Evolutionary conservation across 1,140 invertebrate genomes (phyloP), one percentile per base, ranked within the genome.

Genomic region (Samia ricini): DNA sequence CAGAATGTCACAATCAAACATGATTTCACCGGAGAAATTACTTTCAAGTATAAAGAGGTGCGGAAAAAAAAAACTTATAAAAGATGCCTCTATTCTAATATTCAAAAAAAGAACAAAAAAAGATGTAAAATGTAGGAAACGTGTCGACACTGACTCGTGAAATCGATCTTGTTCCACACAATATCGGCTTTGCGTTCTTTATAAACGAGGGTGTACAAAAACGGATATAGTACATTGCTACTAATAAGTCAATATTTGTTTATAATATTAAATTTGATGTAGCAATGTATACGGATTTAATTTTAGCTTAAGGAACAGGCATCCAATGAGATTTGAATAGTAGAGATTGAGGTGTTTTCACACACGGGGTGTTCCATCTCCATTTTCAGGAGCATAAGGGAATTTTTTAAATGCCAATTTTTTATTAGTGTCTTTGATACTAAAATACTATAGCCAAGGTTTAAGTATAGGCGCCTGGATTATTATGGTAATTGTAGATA

Each of bases 1-100:
- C 33, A 42, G 33, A 42, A 42, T 42, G 33, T 42, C 33, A 42
- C 33, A 42, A 42, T 15, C 33, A 42, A 42, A 42, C 12, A 42
- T 42, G n/a, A 42, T 12, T 42, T 42, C 33, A 42, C 12, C 33
- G 33, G 33, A 15, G 33, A 42, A 42, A 42, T 42, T 42, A 12
- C 33, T 42, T 42, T 42, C 12, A 42, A 42, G 33, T 15, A 42
- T 15, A 42, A 42, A 42, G 33, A 4, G 33, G n/a, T n/a, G n/a
- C n/a, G n/a, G n/a, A 4, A 42, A 3, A 42, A 15, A 10, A 42
- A 15, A 3, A 15, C 4, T 5, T 10, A 10, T 15, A 42, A 42
- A 42, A 42, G 23, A 50, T 57, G 55, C 54, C 62, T 69, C 61
- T 49, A 67, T 64, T 66, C 29, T 57, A 60, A 60, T n/a, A n/a